Evolutionary conservation across 1,140 invertebrate genomes (phyloP), one percentile per base, ranked within the genome.

Genomic region (Rhagoletis zephyria): DNA sequence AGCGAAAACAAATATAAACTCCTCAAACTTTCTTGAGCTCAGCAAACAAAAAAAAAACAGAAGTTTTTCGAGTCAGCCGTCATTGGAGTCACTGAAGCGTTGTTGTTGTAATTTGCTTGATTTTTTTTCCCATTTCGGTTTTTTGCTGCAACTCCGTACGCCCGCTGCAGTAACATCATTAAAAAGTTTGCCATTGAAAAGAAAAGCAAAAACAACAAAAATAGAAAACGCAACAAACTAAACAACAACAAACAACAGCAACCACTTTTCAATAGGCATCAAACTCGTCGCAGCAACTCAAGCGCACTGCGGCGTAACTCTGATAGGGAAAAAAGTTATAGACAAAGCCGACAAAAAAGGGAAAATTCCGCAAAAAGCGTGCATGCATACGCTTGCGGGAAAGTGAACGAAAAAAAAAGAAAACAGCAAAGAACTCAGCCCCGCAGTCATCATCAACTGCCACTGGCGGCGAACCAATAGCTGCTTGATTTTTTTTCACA

Each of bases 121-220:
- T 77, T 56, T n/a, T 48, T 81, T 81, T 30, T 1, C 30, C 30
- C 30, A 1, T 0, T 30, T 30, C 30, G 30, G 30, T 30, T 30
- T 81, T 56, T 56, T 56, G 5, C 16, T 30, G 30, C 74, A 56
- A 81, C 70, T 4, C 48, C 1, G 19, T 12, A 30, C 30, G 14
- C 70, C 12, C 74, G 48, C 16, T 56, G 74, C 74, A 81, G 74
- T 48, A 59, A 81, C 74, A 51, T 81, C 74, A 81, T 81, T 81
- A 81, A 81, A 81, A 81, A 56, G 74, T 81, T 81, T 81, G 74
- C 74, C 48, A 81, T 81, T 51, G 48, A 81, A 81, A 81, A 40
- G 16, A 19, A 19, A 6, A 30, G 40, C n/a, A 67, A 67, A 67
- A 67, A 67, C 10, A 67, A 30, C 30, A 30, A 30, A 30, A 2